Conservation (phyloP, 2,113 vertebrate species). For the Oreochromis tanganicae region DNA sequence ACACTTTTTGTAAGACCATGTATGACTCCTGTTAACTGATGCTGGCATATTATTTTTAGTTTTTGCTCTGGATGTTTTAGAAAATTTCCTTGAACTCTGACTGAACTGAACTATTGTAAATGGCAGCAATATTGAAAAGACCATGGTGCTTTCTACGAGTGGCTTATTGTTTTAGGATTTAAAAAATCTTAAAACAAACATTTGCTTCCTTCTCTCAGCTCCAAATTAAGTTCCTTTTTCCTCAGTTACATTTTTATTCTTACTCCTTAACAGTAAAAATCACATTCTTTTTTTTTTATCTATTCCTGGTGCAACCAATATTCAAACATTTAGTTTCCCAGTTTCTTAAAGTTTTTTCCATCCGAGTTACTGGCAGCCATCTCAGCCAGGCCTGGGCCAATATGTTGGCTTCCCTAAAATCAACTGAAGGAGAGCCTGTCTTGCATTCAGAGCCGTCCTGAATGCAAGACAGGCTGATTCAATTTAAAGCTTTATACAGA, state of each 20-base stretch:
- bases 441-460: not conserved
- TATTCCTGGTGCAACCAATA: not conserved
- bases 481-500: not conserved
- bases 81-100: not conserved
- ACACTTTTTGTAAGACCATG: not conserved
- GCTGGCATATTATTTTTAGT: not conserved
- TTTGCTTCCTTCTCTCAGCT: not conserved
- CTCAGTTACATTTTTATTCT: not conserved
- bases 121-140: not conserved
- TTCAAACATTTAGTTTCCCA: not conserved
- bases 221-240: not conserved
- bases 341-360: not conserved
- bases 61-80: not conserved
- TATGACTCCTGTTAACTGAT: not conserved
- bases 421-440: accelerated
- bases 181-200: not conserved
- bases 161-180: not conserved
- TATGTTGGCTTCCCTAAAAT: accelerated
- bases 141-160: accelerated
- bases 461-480: accelerated
- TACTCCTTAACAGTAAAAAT: not conserved
- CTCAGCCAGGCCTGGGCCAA: not conserved
- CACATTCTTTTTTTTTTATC: not conserved
- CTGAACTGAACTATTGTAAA: not conserved
- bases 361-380: not conserved